Base-by-base conservation (phyloP, 2,888 invertebrate genomes). In the Leptinotarsa peninsularis region DNA sequence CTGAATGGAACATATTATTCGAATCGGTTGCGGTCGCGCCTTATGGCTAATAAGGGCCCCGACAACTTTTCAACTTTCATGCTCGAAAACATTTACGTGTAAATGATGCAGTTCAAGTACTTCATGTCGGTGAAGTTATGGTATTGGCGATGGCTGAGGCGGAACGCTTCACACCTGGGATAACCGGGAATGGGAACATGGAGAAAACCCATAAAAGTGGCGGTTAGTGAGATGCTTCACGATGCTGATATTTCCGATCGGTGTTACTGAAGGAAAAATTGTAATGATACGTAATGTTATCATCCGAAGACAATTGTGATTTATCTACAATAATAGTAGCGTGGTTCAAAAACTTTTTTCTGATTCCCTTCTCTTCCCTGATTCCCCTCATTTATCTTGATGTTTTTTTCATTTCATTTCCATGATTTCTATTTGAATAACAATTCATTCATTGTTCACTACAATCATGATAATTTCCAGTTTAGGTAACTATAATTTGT, bases 41-140 rank as follows among this genome's bases (percentile, higher is more conserved):
- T 72, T 72, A 72, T 72, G 72, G 72, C 72, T 72, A 72, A 72
- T 72, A 72, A 72, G 72, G 56, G 68, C 52, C 50, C 13, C 67
- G 15, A 15, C 67, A 79, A 79, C 73, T 79, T 76, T 77, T 73
- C 76, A 67, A 76, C 58, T 78, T 76, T 77, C 76, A 75, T 75
- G 78, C 73, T 71, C 52, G 49, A 69, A 18, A 69, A 67, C 75
- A 73, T 76, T 71, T 70, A 67, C 71, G 76, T 73, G 73, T 67
- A 75, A 73, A 75, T 77, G 77, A 77, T 77, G 68, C 69, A 75
- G 68, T 75, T 69, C 75, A 50, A 69, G 66, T 69, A 72, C 54
- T 43, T 72, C 68, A 66, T 75, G 56, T 72, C 50, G 68, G 49
- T 4, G 43, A 49, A 75, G 18, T 75, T 75, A 66, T 27, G 69